phyloP scores from a whole-genome alignment of 2,113 vertebrate genomes.

The Psammodynastes pulverulentus region DNA sequence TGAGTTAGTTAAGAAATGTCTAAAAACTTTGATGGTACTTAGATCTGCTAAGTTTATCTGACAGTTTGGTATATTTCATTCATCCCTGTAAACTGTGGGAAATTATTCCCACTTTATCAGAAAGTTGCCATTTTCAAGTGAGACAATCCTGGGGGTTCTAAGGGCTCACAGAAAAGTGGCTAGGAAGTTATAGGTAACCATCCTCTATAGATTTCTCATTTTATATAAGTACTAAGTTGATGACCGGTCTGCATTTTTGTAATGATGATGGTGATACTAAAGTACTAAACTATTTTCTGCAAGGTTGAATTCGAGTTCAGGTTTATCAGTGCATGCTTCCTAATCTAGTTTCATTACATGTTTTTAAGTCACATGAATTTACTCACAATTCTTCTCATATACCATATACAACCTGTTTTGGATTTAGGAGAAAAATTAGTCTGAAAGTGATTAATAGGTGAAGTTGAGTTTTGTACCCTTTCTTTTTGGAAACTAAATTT shows the following conservation, averaged over 20 bases:
- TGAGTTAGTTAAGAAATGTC: background rate
- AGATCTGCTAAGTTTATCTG: background rate
- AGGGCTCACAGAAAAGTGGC: background rate
- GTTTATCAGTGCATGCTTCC: background rate
- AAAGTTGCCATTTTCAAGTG: background rate
- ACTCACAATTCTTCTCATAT: background rate
- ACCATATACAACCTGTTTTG: background rate
- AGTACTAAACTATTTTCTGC: background rate
- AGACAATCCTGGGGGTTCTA: background rate
- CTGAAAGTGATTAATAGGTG: background rate
- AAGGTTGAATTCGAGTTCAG: background rate
- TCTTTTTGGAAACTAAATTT: conserved; percentile 5
- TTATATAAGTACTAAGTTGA: background rate
- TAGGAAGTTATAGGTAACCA: background rate
- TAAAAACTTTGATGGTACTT: background rate
- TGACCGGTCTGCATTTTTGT: background rate
- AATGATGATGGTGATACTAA: background rate
- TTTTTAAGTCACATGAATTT: background rate
- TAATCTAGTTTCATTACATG: background rate
- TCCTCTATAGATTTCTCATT: background rate
- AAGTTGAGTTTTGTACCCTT: background rate
- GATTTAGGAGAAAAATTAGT: background rate
- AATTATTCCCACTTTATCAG: background rate
- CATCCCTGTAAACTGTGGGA: background rate
- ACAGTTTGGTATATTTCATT: background rate